A percentile compares a stretch with the other conserved stretches of the same genome.
Evolutionary conservation across 1,140 invertebrate genomes (phyloP).

Genomic region (Lutraria rhynchaena): DNA sequence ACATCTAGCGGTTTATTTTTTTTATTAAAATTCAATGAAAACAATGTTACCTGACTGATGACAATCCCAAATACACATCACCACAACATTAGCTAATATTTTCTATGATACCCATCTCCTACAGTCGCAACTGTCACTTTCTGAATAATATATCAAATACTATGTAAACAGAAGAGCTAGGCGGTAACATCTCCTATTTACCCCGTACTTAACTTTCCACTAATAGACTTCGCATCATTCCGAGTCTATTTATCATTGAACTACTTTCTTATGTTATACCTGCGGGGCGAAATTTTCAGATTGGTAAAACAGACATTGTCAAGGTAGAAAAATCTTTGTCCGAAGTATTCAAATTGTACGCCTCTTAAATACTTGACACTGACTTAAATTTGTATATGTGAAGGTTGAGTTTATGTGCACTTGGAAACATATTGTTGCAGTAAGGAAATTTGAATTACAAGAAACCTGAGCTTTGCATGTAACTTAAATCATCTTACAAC

Average conservation of each 20-base stretch:
- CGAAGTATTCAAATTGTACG: too few relatives aligned
- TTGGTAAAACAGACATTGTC: conserved; percentile 21
- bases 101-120: conserved; percentile 13
- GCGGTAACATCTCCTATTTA: background rate
- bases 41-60: conserved; percentile 12
- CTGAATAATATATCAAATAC: conserved; percentile 21
- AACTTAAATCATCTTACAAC: too few relatives aligned
- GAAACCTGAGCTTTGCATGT: too few relatives aligned
- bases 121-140: background rate
- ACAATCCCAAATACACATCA: background rate
- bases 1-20: too few relatives aligned
- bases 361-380: too few relatives aligned
- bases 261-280: too few relatives aligned
- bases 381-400: too few relatives aligned
- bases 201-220: conserved; percentile 32
- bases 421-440: too few relatives aligned
- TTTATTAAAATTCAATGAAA: background rate
- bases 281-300: too few relatives aligned
- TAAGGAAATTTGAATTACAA: too few relatives aligned
- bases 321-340: conserved; percentile 1
- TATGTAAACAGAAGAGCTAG: conserved; percentile 17
- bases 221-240: conserved; percentile 13
- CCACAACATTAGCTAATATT: conserved; percentile 23
- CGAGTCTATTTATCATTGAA: background rate
- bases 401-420: too few relatives aligned